A percentile compares a stretch with the other conserved stretches of the same genome.
Conservation (phyloP, 2,113 vertebrate species). For the Tachysurus fulvidraco region DNA sequence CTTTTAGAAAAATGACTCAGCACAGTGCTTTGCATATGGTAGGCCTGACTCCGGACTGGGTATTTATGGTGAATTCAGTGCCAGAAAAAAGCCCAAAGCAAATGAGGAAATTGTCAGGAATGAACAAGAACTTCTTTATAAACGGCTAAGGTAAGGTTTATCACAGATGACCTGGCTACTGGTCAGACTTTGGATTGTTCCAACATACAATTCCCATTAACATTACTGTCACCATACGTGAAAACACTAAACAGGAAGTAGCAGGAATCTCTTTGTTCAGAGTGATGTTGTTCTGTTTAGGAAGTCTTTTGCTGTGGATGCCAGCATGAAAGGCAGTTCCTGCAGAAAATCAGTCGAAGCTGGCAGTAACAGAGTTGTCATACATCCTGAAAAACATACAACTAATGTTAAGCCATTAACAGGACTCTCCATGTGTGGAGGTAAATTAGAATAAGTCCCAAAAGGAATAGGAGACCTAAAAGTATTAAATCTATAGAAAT, state of each 20-base stretch:
- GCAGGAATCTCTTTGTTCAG: constrained; percentile 8
- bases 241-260: background rate
- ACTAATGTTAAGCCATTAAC: constrained; percentile 14
- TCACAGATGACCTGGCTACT: background rate
- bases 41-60: background rate
- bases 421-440: background rate
- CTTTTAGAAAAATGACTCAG: constrained; percentile 27
- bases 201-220: background rate
- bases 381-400: constrained; percentile 20
- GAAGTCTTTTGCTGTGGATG: background rate
- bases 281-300: constrained; percentile 27
- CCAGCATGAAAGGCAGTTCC: constrained; percentile 7
- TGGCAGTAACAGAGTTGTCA: constrained; percentile 7
- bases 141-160: constrained; percentile 26
- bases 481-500: background rate
- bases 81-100: constrained; percentile 24
- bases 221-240: background rate
- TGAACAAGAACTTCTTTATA: background rate
- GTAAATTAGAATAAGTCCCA: background rate
- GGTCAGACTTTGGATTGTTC: background rate
- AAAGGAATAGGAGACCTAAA: background rate
- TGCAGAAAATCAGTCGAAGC: constrained; percentile 4
- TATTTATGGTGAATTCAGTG: background rate
- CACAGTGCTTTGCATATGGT: background rate
- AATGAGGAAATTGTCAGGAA: background rate